Conservation (phyloP, 2,888 invertebrate genomes). For the Junonia oenone region DNA sequence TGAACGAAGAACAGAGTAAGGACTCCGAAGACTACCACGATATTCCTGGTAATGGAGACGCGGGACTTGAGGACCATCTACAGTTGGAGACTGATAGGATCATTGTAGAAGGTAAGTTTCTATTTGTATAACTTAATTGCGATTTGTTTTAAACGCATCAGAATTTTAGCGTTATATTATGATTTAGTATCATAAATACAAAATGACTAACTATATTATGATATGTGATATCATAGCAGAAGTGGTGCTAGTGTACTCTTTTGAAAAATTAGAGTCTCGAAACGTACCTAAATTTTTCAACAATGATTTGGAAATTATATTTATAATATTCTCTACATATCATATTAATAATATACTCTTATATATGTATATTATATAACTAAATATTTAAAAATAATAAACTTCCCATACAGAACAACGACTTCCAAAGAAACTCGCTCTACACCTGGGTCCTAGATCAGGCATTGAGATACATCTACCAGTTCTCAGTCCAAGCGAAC, state of each 20-base stretch:
- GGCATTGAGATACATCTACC: slow-evolving; percentile 84
- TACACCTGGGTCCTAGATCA: slow-evolving; percentile 66
- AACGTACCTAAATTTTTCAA: too few species aligned
- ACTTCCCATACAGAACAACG: slow-evolving; percentile 41
- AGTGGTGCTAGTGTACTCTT: too few species aligned
- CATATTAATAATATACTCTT: too few species aligned
- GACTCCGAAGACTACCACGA: slow-evolving; percentile 28
- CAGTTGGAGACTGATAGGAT: slow-evolving; percentile 53
- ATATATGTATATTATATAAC: neutral
- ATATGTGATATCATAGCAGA: too few species aligned
- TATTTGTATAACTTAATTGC: neutral
- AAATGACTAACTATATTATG: too few species aligned
- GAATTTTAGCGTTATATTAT: too few species aligned
- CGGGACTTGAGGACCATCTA: slow-evolving; percentile 46
- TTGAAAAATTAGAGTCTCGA: too few species aligned
- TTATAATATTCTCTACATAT: too few species aligned
- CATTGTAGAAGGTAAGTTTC: slow-evolving; percentile 44
- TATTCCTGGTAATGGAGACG: slow-evolving; percentile 30
- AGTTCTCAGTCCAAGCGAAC: slow-evolving; percentile 86
- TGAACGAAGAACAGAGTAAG: slow-evolving; percentile 10
- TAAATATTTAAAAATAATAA: neutral
- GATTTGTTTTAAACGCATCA: too few species aligned
- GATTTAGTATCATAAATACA: too few species aligned
- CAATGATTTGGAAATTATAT: too few species aligned
- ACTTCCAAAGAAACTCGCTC: slow-evolving; percentile 56